These are phyloP conservation scores for Sesamia inferens DNA, from an alignment of 2,888 invertebrate genomes.

Conservation along the genomic window DNA sequence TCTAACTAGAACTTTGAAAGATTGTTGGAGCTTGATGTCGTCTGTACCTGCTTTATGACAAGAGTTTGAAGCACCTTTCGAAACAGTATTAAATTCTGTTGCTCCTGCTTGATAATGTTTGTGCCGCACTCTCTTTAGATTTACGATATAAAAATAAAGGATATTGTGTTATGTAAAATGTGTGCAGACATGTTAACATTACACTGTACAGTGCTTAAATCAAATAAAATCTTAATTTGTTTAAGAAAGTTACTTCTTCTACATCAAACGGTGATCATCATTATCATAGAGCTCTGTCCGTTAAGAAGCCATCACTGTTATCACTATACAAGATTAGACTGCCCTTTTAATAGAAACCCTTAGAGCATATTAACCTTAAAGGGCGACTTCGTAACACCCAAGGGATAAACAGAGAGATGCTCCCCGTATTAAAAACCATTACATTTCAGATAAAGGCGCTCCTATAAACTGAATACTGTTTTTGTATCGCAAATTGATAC, in stretches of 20 bases:
- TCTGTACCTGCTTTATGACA: too few species aligned
- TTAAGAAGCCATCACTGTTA: conserved; percentile 5
- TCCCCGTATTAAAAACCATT: conserved; percentile 19
- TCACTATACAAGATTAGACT: conserved; percentile 30
- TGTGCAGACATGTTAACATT: too few species aligned
- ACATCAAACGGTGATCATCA: conserved; percentile 5
- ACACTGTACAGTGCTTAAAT: too few species aligned
- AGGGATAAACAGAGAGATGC: conserved; percentile 17
- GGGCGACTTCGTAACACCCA: conserved; percentile 11
- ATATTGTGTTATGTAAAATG: neutral
- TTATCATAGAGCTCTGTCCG: neutral
- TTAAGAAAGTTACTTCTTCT: too few species aligned
- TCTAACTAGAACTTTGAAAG: too few species aligned
- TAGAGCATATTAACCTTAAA: conserved; percentile 18
- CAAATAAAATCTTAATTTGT: neutral
- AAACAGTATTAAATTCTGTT: neutral
- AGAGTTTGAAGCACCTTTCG: conserved; percentile 3
- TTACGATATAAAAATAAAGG: neutral
- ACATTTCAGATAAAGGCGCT: conserved; percentile 40
- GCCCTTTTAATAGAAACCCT: conserved; percentile 17
- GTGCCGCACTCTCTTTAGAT: too few species aligned
- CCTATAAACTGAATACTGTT: conserved; percentile 43
- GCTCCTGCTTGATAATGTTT: neutral
- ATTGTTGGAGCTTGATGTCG: too few species aligned
- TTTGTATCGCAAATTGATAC: conserved; percentile 63